A percentile compares a stretch with the other conserved stretches of the same genome.
Conservation (phyloP, 2,797 vertebrate species). For the Gymnocypris eckloni region DNA sequence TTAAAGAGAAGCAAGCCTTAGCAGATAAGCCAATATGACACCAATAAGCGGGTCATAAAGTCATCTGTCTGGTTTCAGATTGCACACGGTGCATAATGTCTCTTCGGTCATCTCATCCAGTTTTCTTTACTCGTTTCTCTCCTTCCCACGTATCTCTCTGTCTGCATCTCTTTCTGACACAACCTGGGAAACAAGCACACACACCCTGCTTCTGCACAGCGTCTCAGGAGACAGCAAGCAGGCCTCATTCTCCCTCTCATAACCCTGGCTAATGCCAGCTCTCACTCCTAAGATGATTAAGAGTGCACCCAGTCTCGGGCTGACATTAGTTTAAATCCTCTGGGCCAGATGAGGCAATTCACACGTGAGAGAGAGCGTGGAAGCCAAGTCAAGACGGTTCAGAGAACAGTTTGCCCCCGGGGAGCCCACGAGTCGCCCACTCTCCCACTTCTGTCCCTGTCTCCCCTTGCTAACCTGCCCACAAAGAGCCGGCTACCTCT, state of each 20-base stretch:
- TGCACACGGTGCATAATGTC: constrained; percentile 44
- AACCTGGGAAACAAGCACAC: constrained; percentile 44
- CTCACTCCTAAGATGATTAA: constrained; percentile 76
- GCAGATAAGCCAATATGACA: constrained; percentile 53
- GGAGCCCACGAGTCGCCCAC: constrained; percentile 60
- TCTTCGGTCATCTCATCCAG: constrained; percentile 34
- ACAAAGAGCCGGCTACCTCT: constrained; percentile 69
- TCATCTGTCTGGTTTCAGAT: constrained; percentile 59
- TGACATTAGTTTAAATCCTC: constrained; percentile 74
- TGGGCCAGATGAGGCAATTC: constrained; percentile 67
- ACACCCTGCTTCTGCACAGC: constrained; percentile 38
- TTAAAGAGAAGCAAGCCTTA: constrained; percentile 49
- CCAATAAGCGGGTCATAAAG: constrained; percentile 55
- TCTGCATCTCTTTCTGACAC: constrained; percentile 43
- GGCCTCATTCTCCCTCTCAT: constrained; percentile 55
- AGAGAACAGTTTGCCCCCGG: constrained; percentile 60
- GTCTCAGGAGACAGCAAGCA: constrained; percentile 55
- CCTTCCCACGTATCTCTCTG: constrained; percentile 34
- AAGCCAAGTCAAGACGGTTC: constrained; percentile 69
- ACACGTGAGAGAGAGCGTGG: constrained; percentile 63
- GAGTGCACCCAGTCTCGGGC: constrained; percentile 66
- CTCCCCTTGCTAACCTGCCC: constrained; percentile 57
- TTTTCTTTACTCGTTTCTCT: constrained; percentile 44
- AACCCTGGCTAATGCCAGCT: constrained; percentile 64
- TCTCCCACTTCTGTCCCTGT: constrained; percentile 65